Evolutionary conservation across 2,888 invertebrate genomes (phyloP), one percentile per base, ranked within the genome.

Genomic region (Drosophila recens): DNA sequence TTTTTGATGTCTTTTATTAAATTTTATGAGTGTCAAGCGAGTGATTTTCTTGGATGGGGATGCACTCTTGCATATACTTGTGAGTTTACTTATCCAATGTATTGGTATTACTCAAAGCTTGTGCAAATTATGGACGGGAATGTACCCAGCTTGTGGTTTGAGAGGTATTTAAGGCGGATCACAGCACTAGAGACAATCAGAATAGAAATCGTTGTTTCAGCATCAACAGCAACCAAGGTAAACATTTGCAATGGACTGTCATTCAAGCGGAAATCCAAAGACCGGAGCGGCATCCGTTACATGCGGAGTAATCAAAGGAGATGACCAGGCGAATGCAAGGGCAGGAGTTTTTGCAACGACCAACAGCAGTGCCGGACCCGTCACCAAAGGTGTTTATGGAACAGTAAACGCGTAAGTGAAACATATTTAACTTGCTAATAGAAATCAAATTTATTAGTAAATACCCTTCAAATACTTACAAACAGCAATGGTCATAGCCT

Each of bases 401-500:
- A 81, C 75, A 46, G 67, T 85, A 0, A 91, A 90, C 65, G 77
- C 80, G 90, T 91, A 82, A 87, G 87, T 80, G 6, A 0, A 9
- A n/a, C 4, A 13, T 5, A 27, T 17, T 33, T 42, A 9, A 45
- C 0, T 1, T 3, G n/a, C 4, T 13, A n/a, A 8, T 38, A 43
- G 9, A 0, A 46, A 11, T 2, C 8, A 1, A 3, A 45, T 2
- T 11, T 30, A 30, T 30, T 30, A 30, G 2, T 30, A 30, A 30
- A 8, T 30, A 8, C 8, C 6, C 6, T 30, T 30, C 0, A 1
- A 43, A 23, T 10, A 23, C 8, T 17, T 17, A 17, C 17, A 17
- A n/a, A 48, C 33, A 92, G 91, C n/a, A 79, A 91, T 64, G 87
- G 87, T 0, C 87, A 90, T 63, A 76, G 86, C 0, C 38, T 91